Conservation (phyloP, 2,797 vertebrate species). For the Apodemus agrarius region DNA sequence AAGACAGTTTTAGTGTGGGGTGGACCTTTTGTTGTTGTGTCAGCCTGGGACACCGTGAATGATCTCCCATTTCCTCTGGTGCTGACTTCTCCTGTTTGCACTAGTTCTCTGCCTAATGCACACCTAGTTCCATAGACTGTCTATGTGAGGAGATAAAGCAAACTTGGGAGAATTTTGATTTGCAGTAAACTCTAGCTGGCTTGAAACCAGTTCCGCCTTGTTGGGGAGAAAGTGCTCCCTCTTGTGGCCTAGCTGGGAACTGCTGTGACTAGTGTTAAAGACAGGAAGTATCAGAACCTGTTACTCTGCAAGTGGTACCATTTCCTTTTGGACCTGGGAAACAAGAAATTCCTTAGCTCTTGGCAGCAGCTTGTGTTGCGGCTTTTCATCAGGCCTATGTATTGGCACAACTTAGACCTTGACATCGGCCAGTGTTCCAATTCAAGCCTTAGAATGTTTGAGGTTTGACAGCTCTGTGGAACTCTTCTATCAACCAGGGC, state of each 20-base stretch:
- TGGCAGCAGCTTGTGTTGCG: neutral
- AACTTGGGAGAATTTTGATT: neutral
- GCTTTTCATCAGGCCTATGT: neutral
- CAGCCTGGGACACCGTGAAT: neutral
- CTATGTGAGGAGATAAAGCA: neutral
- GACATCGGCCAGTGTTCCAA: neutral
- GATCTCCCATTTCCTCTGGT: neutral
- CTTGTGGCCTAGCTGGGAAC: neutral
- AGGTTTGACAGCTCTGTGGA: neutral
- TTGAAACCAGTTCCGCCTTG: neutral
- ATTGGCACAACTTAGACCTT: neutral
- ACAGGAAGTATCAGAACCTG: too few relatives aligned
- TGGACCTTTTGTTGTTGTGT: neutral
- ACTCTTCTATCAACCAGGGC: neutral
- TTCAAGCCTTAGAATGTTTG: neutral
- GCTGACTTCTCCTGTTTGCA: neutral
- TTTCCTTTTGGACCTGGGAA: neutral
- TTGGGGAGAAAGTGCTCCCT: neutral
- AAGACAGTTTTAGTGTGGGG: neutral
- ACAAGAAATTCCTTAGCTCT: neutral
- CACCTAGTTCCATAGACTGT: neutral
- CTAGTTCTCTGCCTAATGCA: neutral
- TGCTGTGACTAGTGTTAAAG: neutral
- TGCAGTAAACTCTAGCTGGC: neutral
- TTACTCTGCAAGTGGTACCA: neutral